Evolutionary conservation across 2,113 vertebrate genomes (phyloP), one percentile per base, ranked within the genome.

Genomic region (Phainopepla nitens): DNA sequence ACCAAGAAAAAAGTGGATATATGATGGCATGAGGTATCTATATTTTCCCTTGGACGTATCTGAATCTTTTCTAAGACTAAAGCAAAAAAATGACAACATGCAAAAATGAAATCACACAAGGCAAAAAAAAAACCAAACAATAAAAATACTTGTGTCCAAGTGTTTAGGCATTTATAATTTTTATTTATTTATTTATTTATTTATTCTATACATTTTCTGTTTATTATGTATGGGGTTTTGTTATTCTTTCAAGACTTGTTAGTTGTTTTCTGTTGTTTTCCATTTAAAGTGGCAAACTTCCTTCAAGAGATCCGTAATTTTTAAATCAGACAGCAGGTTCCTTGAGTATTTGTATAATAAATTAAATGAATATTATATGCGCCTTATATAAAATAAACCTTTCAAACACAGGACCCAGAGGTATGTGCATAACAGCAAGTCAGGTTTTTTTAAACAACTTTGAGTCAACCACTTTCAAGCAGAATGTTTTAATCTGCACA

Each of bases 401-500:
- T 44, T 77, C 36, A 66, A 85, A 62, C 21, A 31, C 15, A 66
- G 36, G 27, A 70, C 33, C 10, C 64, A 56, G 41, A 83, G 28
- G 47, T 51, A 81, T 13, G 6, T 4, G 1, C 24, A 42, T 18
- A 89, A 82, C 25, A 82, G 3, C 4, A 68, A 92, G 18, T 33
- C 51, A 51, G 27, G 27, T 11, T 84, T 91, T 39, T 89, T 87
- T 68, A 86, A 93, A 57, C 25, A 54, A 23, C 29, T 60, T 89
- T 19, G 68, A 78, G 65, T 75, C 53, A 78, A 84, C 49, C 31
- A 17, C 81, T 92, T 94, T 78, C 54, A 84, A 83, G 68, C 27
- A 23, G 21, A 72, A 17, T 41, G 31, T 65, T 91, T 96, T 94
- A 94, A 94, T 95, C 89, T 84, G 85, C 70, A 72, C 41, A 87